phyloP scores from a whole-genome alignment of 30 jellyfish, hydroid and myxozoan genomes.

The Chironex yamaguchii region DNA sequence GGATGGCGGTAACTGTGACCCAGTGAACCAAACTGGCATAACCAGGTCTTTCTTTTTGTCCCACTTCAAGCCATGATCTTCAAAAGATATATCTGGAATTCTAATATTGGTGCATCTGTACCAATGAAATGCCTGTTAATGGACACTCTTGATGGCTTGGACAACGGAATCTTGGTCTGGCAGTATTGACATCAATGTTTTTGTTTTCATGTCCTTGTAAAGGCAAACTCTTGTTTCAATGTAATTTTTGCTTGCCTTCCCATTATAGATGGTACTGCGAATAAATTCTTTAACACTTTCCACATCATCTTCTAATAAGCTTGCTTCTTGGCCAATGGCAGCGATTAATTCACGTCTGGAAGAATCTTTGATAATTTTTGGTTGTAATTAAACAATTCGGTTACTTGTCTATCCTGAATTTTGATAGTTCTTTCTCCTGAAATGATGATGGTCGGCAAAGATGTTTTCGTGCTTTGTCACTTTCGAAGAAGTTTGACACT shows the following conservation, averaged over 20 bases:
- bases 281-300: constrained; percentile 33
- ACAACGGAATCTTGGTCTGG: constrained; percentile 69
- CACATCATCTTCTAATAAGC: neutral
- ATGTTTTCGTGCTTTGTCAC: constrained; percentile 52
- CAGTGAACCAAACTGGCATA: constrained; percentile 60
- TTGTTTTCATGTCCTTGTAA: constrained; percentile 50
- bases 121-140: constrained; percentile 64
- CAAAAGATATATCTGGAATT: constrained; percentile 2
- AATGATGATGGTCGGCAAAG: too few species aligned
- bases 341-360: neutral
- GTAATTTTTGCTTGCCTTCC: constrained; percentile 43
- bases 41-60: constrained; percentile 33
- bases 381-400: too few species aligned
- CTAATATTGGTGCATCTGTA: constrained; percentile 16
- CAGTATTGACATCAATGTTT: constrained; percentile 54
- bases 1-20: constrained; percentile 61
- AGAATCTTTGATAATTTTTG: neutral
- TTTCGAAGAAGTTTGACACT: neutral
- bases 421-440: too few species aligned
- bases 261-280: constrained; percentile 38
- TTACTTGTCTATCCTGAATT: too few species aligned
- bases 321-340: neutral
- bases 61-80: constrained; percentile 54
- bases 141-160: constrained; percentile 68
- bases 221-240: constrained; percentile 62